These are phyloP conservation scores for Lamellibrachia luymesi DNA, from an alignment of 1,140 invertebrate genomes.

Conservation along the genomic window DNA sequence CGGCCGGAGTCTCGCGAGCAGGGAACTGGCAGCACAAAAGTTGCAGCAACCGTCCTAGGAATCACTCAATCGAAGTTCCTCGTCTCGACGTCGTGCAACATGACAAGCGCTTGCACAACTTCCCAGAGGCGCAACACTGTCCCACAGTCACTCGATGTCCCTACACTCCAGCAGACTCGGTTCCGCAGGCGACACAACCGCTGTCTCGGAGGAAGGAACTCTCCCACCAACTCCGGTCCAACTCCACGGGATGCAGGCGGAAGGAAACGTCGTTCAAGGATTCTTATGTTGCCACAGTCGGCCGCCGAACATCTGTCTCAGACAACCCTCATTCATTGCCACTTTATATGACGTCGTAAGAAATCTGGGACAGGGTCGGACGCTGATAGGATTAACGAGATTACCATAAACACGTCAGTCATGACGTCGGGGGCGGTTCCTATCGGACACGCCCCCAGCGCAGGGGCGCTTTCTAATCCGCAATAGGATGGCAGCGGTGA, in stretches of 20 bases:
- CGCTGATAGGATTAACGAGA: background rate
- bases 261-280: slow-evolving; percentile 1
- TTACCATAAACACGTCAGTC: background rate
- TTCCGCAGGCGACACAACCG: background rate
- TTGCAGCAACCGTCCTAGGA: background rate
- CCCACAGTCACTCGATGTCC: background rate
- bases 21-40: background rate
- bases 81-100: background rate
- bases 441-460: background rate
- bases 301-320: background rate
- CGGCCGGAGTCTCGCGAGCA: background rate
- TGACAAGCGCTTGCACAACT: background rate
- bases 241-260: background rate
- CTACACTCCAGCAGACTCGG: background rate
- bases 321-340: background rate
- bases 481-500: background rate
- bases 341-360: background rate
- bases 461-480: background rate
- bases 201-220: background rate
- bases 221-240: background rate
- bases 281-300: background rate
- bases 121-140: background rate
- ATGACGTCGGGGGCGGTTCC: background rate
- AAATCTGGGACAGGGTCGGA: background rate
- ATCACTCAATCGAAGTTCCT: background rate